These are phyloP conservation scores for Herminia tarsipennalis DNA, from an alignment of 2,888 invertebrate genomes.

Conservation along the genomic window DNA sequence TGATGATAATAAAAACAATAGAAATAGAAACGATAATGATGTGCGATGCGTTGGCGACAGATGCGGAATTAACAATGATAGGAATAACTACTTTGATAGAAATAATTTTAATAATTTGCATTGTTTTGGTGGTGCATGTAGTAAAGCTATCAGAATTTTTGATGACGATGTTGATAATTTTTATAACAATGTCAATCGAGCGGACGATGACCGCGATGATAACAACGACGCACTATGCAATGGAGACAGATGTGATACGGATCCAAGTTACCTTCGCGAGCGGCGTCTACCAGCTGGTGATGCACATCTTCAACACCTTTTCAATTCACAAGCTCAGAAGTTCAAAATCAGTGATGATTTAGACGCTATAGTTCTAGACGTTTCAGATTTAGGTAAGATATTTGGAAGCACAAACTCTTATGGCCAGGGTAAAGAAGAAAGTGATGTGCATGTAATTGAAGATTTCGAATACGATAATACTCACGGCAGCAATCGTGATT, in stretches of 20 bases:
- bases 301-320: not conserved
- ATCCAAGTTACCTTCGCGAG: not conserved
- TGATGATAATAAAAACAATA: not conserved
- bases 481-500: not conserved
- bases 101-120: not conserved
- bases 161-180: not conserved
- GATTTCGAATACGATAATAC: slow-evolving; percentile 19
- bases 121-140: slow-evolving; percentile 10
- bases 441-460: slow-evolving; percentile 5
- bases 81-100: too few relatives aligned
- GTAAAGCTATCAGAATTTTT: not conserved
- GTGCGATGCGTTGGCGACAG: not conserved
- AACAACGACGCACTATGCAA: not conserved
- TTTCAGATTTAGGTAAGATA: slow-evolving; percentile 31
- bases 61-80: not conserved
- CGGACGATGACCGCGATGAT: slow-evolving; percentile 4
- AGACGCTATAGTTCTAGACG: slow-evolving; percentile 53
- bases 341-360: slow-evolving; percentile 28
- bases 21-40: too few relatives aligned
- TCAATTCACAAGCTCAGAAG: not conserved
- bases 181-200: not conserved
- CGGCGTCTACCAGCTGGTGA: not conserved
- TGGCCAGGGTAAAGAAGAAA: not conserved
- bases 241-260: slow-evolving; percentile 10
- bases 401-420: slow-evolving; percentile 4